Evolutionary conservation across 2,888 invertebrate genomes (phyloP).

Genomic region (Ectobius pallidus): DNA sequence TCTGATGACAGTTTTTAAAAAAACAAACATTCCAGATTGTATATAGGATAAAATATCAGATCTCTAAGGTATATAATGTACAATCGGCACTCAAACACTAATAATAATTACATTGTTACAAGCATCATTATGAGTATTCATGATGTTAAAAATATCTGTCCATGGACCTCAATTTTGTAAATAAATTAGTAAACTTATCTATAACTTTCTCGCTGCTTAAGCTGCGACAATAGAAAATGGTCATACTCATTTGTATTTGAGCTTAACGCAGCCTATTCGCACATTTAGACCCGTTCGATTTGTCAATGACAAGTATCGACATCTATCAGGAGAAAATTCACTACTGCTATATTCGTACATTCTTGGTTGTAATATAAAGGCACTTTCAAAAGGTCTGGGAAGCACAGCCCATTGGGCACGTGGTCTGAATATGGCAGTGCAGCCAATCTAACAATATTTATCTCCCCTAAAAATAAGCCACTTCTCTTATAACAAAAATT

Average conservation of each 20-base stretch:
- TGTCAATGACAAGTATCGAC: too few relatives aligned
- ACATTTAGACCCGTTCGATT: too few relatives aligned
- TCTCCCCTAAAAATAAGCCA: too few relatives aligned
- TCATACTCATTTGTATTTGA: too few relatives aligned
- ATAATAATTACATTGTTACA: conserved; percentile 15
- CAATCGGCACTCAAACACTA: conserved; percentile 27
- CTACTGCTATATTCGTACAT: conserved; percentile 2
- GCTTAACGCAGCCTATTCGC: too few relatives aligned
- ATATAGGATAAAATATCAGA: conserved; percentile 20
- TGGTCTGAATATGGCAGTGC: conserved; percentile 20
- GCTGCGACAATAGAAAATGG: not conserved
- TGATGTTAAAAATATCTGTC: conserved; percentile 29
- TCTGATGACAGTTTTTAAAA: not conserved
- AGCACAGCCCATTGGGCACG: conserved; percentile 14
- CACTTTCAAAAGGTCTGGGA: conserved; percentile 26
- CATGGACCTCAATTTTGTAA: conserved; percentile 29
- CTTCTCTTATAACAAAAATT: too few relatives aligned
- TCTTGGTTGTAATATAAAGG: conserved; percentile 21
- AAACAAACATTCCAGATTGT: conserved; percentile 27
- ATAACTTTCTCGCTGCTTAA: not conserved
- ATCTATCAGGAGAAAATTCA: too few relatives aligned
- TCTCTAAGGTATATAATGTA: conserved; percentile 23
- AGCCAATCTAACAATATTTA: not conserved
- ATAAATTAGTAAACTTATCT: conserved; percentile 33
- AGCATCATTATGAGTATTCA: conserved; percentile 22